Conservation (phyloP, 2,113 vertebrate species). For the Archocentrus centrarchus region DNA sequence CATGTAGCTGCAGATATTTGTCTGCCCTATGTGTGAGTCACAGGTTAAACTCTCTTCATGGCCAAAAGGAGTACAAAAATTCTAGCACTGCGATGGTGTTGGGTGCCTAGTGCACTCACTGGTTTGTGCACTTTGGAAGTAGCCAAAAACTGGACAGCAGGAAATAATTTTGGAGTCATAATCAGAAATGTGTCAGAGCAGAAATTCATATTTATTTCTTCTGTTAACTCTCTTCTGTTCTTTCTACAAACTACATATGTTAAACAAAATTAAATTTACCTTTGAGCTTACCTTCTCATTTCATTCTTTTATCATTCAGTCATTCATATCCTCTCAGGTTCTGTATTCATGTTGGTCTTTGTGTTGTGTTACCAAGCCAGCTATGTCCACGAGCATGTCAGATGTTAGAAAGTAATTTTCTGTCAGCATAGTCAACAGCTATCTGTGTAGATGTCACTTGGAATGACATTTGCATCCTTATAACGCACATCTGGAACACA, state of each 20-base stretch:
- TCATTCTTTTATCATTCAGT: not conserved
- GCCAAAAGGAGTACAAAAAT: not conserved
- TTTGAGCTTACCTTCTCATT: not conserved
- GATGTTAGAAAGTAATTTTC: not conserved
- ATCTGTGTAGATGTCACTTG: no score
- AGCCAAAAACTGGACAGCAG: not conserved
- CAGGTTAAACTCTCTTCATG: not conserved
- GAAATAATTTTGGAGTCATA: not conserved
- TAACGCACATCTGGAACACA: not conserved
- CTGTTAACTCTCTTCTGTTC: no score
- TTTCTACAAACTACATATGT: not conserved
- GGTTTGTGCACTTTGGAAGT: accelerated
- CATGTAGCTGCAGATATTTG: not conserved
- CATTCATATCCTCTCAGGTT: accelerated
- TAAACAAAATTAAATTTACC: not conserved
- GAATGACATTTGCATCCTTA: not conserved
- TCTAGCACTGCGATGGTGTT: not conserved
- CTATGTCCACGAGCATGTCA: not conserved
- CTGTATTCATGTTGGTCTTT: accelerated
- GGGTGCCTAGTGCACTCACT: not conserved
- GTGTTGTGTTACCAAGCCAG: not conserved
- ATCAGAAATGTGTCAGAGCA: not conserved
- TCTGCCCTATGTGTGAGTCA: not conserved
- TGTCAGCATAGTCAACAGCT: no score
- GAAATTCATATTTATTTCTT: not conserved